A percentile compares a stretch with the other conserved stretches of the same genome.
Conservation (phyloP, 1,140 invertebrate species). For the Drosophila ercepeae region DNA sequence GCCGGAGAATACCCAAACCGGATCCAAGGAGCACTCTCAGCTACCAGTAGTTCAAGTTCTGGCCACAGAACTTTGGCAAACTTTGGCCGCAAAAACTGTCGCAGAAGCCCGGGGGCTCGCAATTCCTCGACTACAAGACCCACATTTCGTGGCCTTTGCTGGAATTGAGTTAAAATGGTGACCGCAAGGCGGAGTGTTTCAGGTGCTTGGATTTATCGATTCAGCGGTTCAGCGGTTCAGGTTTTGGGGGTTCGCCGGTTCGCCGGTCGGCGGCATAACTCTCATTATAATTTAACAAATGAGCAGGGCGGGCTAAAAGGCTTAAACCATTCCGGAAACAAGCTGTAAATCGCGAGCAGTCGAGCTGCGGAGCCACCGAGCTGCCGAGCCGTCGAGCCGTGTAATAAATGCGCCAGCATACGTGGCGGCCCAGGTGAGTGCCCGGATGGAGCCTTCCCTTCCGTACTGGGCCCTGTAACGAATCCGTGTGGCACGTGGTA, state of each 20-base stretch:
- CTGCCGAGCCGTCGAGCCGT: constrained; percentile 40
- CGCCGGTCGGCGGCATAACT: constrained; percentile 3
- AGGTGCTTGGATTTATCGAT: constrained; percentile 30
- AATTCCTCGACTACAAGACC: constrained; percentile 19
- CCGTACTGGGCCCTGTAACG: constrained; percentile 16
- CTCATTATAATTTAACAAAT: constrained; percentile 75
- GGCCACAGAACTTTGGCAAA: constrained; percentile 31
- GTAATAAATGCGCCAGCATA: constrained; percentile 64
- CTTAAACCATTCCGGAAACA: constrained; percentile 64
- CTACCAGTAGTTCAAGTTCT: constrained; percentile 26
- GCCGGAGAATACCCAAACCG: background rate
- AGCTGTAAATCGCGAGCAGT: constrained; percentile 59
- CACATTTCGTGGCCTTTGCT: constrained; percentile 6
- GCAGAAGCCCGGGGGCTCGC: constrained; percentile 2
- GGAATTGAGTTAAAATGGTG: constrained; percentile 13
- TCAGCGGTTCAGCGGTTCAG: background rate
- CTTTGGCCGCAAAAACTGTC: constrained; percentile 37
- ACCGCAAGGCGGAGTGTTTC: constrained; percentile 27
- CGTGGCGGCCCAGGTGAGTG: constrained; percentile 51
- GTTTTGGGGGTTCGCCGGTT: no score
- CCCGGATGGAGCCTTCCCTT: no score
- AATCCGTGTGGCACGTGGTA: constrained; percentile 21
- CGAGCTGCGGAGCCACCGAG: no score
- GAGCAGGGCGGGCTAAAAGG: constrained; percentile 58
- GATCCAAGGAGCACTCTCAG: background rate